These are phyloP conservation scores for Omphaloscelis lunosa DNA, from an alignment of 2,888 invertebrate species.

Conservation along the genomic window DNA sequence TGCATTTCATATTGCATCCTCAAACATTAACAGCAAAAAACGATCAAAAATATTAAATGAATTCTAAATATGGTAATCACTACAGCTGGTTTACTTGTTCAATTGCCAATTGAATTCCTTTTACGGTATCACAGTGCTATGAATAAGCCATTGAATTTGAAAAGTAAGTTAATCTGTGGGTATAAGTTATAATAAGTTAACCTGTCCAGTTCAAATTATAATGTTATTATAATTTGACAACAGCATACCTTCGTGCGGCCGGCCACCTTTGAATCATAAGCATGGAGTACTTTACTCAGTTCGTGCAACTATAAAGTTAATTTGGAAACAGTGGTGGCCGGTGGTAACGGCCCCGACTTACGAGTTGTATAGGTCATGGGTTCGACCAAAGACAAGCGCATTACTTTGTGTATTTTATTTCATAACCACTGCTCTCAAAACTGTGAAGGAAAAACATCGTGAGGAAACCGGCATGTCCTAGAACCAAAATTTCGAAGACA, in stretches of 20 bases:
- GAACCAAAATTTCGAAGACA: no score
- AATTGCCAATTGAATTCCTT: conserved; percentile 48
- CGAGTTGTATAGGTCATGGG: no score
- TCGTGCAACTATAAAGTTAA: neutral
- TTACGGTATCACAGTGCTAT: conserved; percentile 37
- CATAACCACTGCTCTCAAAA: no score
- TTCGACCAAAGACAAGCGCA: no score
- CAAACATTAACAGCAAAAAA: neutral
- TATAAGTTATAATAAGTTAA: no score
- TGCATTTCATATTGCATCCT: conserved; percentile 36
- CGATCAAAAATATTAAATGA: conserved; percentile 10
- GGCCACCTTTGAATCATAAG: neutral
- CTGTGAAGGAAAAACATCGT: no score
- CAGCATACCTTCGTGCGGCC: conserved; percentile 10
- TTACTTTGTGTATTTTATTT: neutral
- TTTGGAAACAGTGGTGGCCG: neutral
- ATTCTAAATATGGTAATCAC: conserved; percentile 24
- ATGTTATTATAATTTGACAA: conserved; percentile 45
- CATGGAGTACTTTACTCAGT: neutral
- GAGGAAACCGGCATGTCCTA: no score
- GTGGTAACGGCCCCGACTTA: no score
- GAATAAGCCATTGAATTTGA: conserved; percentile 48
- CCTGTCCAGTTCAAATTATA: no score
- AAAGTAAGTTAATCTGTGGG: conserved; percentile 41
- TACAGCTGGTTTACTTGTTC: conserved; percentile 23